phyloP scores from a whole-genome alignment of 2,797 vertebrate species.

The Gadopsis bispinosus region DNA sequence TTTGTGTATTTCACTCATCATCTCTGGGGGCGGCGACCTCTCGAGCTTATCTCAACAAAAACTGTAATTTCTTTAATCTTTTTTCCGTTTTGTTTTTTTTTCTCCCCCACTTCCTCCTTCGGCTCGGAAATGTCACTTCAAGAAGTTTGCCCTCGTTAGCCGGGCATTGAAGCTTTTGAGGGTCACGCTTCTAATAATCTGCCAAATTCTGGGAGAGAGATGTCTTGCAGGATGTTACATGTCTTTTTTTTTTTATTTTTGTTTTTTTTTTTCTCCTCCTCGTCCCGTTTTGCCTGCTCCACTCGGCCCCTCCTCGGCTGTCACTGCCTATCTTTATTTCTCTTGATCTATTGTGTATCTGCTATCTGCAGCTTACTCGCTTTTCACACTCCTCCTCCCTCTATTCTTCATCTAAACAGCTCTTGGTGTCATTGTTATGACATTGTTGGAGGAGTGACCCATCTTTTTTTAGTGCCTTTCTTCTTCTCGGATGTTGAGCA shows the following conservation, averaged over 20 bases:
- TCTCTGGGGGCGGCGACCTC: constrained; percentile 31
- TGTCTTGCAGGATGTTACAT: constrained; percentile 44
- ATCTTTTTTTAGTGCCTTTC: background rate
- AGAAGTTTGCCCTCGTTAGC: constrained; percentile 80
- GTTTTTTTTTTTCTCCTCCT: background rate
- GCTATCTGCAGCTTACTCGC: constrained; percentile 31
- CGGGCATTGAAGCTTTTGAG: constrained; percentile 74
- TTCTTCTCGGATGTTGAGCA: background rate
- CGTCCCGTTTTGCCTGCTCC: constrained; percentile 41
- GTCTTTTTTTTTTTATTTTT: constrained; percentile 2
- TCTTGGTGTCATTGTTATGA: constrained; percentile 38
- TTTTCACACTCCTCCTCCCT: constrained; percentile 30
- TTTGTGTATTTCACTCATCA: constrained; percentile 28
- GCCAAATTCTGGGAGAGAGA: constrained; percentile 47
- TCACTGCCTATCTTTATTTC: constrained; percentile 49
- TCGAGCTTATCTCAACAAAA: constrained; percentile 72
- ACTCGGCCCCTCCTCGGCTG: constrained; percentile 41
- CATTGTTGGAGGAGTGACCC: constrained; percentile 17
- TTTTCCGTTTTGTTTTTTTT: constrained; percentile 21
- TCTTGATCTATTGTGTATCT: constrained; percentile 60
- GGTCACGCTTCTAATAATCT: constrained; percentile 65
- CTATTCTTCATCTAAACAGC: constrained; percentile 38
- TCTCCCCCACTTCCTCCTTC: constrained; percentile 39
- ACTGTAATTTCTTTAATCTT: constrained; percentile 68
- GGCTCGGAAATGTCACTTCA: constrained; percentile 71